Base-by-base conservation (phyloP, 2,113 vertebrate species). In the Apodemus sylvaticus region DNA sequence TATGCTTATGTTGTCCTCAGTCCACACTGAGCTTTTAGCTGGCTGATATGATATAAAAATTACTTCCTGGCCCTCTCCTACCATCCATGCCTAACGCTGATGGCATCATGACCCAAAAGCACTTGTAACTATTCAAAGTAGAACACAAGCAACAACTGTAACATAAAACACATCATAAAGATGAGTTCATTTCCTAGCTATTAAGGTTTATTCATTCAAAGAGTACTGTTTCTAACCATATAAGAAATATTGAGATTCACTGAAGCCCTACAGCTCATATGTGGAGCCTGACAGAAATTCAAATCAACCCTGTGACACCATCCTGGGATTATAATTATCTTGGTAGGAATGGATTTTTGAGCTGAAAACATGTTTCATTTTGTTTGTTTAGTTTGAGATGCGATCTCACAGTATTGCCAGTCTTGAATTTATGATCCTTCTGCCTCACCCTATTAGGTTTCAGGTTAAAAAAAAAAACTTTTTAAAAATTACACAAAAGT, bases 401-500 rank as follows among this genome's bases (percentile, higher is more conserved):
- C 7, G 45, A 34, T 51, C 45, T 78, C 76, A 53, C 17, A 3
- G 31, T 16, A 36, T 79, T 79, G 51, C 34, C 48, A 55, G 8
- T 31, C 17, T 36, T 79, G 48, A 51, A 34, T 19, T 78, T 51
- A 78, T 53, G 29, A 19, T 78, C 76, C 29, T 51, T 16, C 48
- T 78, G 45, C 76, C 76, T 77, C 14, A 77, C 29, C 26, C 29
- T 53, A 48, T 78, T 53, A 31, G 39, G 36, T 60, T n/a, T 24
- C 64, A 26, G 34, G 45, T 74, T 58, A 5, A 19, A 58, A 58
- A 22, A 79, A 88, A 26, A 9, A 13, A 91, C 71, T 36, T 34
- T 95, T 96, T 87, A 39, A 53, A 78, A 94, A 81, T 34, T 81
- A 62, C 45, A 22, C 53, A 88, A 58, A 81, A 51, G 60, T 62